Evolutionary conservation across 2,888 invertebrate genomes (phyloP).

Genomic region (Linyphia triangularis): DNA sequence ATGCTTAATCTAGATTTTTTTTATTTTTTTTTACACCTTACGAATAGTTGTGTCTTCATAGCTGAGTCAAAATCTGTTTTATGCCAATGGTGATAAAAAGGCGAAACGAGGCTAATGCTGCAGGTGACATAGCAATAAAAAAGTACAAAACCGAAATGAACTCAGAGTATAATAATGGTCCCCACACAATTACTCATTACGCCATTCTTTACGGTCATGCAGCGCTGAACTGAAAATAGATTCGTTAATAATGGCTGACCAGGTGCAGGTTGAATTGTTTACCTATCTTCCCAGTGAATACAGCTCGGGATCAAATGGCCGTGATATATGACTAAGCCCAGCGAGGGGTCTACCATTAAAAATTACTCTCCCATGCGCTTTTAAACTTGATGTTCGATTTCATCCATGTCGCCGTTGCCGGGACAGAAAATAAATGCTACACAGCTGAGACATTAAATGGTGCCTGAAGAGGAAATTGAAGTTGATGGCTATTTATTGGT

Average conservation of each 20-base stretch:
- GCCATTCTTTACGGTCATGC: constrained; percentile 32
- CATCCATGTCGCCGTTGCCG: constrained; percentile 34
- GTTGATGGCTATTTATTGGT: constrained; percentile 5
- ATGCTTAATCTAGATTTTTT: no score
- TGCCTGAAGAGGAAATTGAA: constrained; percentile 54
- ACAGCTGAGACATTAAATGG: constrained; percentile 35
- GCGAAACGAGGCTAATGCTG: neutral
- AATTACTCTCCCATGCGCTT: neutral
- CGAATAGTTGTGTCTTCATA: no score
- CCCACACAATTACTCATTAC: constrained; percentile 33
- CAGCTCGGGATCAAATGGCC: constrained; percentile 44
- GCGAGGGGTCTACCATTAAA: constrained; percentile 63
- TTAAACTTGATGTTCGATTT: constrained; percentile 33
- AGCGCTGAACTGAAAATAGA: constrained; percentile 50
- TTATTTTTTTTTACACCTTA: no score
- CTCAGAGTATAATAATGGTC: neutral
- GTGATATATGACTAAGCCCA: constrained; percentile 54
- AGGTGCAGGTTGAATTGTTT: constrained; percentile 65
- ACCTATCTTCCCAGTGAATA: constrained; percentile 39
- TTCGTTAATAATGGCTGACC: constrained; percentile 55
- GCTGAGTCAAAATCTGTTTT: no score
- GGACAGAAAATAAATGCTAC: constrained; percentile 53
- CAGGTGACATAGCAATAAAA: constrained; percentile 19
- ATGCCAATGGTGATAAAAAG: neutral
- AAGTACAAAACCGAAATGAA: neutral